phyloP scores from a whole-genome alignment of 2,888 invertebrate species.

The Fissipunctia ypsillon region DNA sequence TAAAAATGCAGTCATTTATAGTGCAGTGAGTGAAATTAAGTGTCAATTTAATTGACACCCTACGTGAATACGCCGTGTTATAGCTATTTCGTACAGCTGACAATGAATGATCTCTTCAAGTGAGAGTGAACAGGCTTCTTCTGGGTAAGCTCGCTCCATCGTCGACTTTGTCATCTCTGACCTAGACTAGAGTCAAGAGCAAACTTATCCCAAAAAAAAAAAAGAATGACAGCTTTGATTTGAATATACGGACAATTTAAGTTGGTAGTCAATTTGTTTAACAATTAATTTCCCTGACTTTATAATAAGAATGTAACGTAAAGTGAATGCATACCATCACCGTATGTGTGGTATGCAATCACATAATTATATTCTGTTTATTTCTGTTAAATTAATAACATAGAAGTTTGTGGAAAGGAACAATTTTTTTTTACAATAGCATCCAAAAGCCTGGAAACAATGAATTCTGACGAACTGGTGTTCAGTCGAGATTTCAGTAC shows the following conservation, averaged over 20 bases:
- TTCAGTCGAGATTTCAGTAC: conserved; percentile 2
- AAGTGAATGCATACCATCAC: not conserved
- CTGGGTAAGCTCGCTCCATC: too few relatives aligned
- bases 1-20: not conserved
- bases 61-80: not conserved
- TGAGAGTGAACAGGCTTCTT: too few relatives aligned
- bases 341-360: not conserved
- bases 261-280: too few relatives aligned
- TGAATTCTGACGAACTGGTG: not conserved
- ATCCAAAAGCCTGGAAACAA: not conserved
- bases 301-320: not conserved
- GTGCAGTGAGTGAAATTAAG: not conserved
- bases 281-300: too few relatives aligned
- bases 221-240: too few relatives aligned
- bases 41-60: too few relatives aligned
- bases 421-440: not conserved
- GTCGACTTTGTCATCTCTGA: too few relatives aligned
- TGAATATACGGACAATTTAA: too few relatives aligned
- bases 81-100: too few relatives aligned
- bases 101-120: too few relatives aligned
- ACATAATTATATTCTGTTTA: not conserved
- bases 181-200: too few relatives aligned
- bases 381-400: not conserved
- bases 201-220: too few relatives aligned
- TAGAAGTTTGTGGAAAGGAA: not conserved